Base-by-base conservation (phyloP, 2,888 invertebrate genomes). In the Fabriciana adippe region DNA sequence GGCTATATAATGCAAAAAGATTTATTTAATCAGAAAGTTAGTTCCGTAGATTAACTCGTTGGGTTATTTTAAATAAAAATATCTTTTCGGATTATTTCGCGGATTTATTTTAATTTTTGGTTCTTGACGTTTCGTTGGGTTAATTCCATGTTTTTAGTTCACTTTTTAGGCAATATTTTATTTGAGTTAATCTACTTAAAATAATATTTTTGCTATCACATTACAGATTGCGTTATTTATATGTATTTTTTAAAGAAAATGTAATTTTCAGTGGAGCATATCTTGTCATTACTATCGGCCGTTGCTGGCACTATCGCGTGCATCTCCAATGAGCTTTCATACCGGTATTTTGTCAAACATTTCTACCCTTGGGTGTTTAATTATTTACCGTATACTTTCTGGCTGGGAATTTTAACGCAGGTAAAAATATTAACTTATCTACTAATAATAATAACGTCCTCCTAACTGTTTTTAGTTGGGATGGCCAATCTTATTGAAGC, bases 281-380 rank as follows among this genome's bases (percentile, higher is more conserved):
- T 90, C 0, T 72, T 92, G 0, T 92, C 90, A 0, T 55, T 92
- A 6, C 53, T 90, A 2, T 80, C 87, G 53, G 89, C 87, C 13
- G 79, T 87, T 8, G 84, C 89, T 1, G 82, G 79, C 0, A 82
- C 86, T 1, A 77, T 82, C 70, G 75, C 78, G 0, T 90, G 90
- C 41, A 78, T 78, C 65, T 68, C 81, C 0, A 55, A 82, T 0
- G 64, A 75, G n/a, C 57, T 59, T 1, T 72, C 79, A 0, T 88
- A 91, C 61, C 81, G 87, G 73, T 84, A 82, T 0, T 92, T 90
- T 21, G 84, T 87, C 0, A 82, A 47, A 6, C 81, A 86, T 69
- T 88, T 87, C 68, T 92, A 89, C 65, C 89, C 92, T 0, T 91
- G 90, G 90, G 83, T 90, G 0, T 92, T 90, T 66, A 81, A 81